phyloP scores from a whole-genome alignment of 2,797 vertebrate genomes.

The Poecilia picta region DNA sequence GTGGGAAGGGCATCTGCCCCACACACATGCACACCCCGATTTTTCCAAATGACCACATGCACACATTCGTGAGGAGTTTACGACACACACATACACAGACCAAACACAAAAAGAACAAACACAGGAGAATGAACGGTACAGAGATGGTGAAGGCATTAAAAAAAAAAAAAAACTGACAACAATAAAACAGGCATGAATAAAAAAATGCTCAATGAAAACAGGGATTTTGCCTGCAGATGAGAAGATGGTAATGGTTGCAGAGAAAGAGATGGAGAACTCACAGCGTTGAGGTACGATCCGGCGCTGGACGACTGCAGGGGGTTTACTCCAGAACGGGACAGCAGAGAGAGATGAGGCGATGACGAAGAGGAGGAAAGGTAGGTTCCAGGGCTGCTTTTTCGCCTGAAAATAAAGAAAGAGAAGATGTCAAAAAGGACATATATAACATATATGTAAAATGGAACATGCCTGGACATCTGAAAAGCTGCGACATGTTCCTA shows the following conservation, averaged over 20 bases:
- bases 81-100: slow-evolving; percentile 55
- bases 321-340: slow-evolving; percentile 76
- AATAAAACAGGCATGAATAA: slow-evolving; percentile 50
- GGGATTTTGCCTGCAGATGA: slow-evolving; percentile 50
- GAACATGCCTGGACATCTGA: neutral
- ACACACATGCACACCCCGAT: slow-evolving; percentile 65
- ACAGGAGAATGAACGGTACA: slow-evolving; percentile 67
- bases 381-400: slow-evolving; percentile 75
- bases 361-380: slow-evolving; percentile 74
- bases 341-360: slow-evolving; percentile 79
- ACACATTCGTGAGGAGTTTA: slow-evolving; percentile 45
- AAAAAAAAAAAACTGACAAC: slow-evolving; percentile 57
- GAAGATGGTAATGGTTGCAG: slow-evolving; percentile 41
- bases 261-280: slow-evolving; percentile 64
- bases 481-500: neutral
- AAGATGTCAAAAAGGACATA: neutral
- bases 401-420: slow-evolving; percentile 53
- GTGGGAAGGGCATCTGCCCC: slow-evolving; percentile 86
- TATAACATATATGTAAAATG: neutral
- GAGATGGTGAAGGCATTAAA: slow-evolving; percentile 61
- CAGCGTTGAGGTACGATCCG: slow-evolving; percentile 81
- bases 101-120: slow-evolving; percentile 42
- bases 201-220: slow-evolving; percentile 65
- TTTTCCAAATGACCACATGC: slow-evolving; percentile 61
- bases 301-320: slow-evolving; percentile 75